phyloP scores from a whole-genome alignment of 2,797 vertebrate species.

The Notamacropus eugenii region DNA sequence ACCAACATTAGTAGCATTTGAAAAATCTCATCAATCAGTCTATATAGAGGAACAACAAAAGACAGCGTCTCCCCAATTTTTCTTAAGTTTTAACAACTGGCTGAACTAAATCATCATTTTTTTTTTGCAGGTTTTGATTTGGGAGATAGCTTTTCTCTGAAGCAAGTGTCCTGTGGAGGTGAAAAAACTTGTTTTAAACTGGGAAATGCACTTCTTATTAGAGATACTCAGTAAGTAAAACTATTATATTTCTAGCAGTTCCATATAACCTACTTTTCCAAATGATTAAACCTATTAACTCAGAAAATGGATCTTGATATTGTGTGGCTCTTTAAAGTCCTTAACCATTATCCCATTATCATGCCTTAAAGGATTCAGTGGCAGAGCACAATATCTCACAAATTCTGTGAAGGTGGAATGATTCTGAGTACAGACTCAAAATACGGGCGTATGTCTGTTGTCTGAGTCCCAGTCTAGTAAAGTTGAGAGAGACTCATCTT shows the following conservation, averaged over 20 bases:
- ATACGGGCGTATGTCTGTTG: neutral
- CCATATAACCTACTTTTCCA: slow-evolving; percentile 27
- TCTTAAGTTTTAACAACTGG: slow-evolving; percentile 43
- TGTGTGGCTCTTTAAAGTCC: neutral
- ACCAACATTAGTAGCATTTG: slow-evolving; percentile 56
- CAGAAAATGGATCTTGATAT: neutral
- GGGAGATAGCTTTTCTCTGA: slow-evolving; percentile 92
- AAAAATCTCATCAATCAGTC: slow-evolving; percentile 48
- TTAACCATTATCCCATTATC: neutral
- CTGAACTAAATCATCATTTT: slow-evolving; percentile 58
- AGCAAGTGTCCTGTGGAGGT: slow-evolving; percentile 88
- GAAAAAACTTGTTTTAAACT: slow-evolving; percentile 92
- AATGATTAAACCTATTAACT: slow-evolving; percentile 36
- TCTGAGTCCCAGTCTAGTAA: neutral
- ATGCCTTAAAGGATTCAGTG: neutral
- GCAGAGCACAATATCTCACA: neutral
- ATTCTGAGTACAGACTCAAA: neutral
- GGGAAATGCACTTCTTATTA: slow-evolving; percentile 92
- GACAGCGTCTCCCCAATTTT: slow-evolving; percentile 24
- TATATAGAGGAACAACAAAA: slow-evolving; percentile 57
- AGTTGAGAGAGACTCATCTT: neutral
- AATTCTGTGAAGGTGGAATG: neutral
- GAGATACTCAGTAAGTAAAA: slow-evolving; percentile 92
- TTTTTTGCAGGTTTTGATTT: slow-evolving; percentile 93
- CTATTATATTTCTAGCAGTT: slow-evolving; percentile 40